phyloP scores from a whole-genome alignment of 2,113 vertebrate species.

The Antechinus stuartii region DNA sequence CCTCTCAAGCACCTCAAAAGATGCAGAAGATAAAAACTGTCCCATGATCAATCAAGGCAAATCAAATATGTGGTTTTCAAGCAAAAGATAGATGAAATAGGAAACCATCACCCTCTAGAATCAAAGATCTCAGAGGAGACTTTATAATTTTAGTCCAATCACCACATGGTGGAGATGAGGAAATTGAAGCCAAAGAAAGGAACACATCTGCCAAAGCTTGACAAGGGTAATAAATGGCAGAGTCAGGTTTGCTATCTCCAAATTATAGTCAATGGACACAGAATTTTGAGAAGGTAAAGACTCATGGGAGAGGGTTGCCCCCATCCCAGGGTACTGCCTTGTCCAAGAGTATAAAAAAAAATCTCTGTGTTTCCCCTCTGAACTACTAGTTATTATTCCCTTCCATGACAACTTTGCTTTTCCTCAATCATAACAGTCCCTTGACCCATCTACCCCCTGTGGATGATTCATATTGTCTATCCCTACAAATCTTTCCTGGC shows the following conservation, averaged over 20 bases:
- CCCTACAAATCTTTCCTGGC: neutral
- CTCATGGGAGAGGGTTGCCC: neutral
- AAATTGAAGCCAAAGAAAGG: neutral
- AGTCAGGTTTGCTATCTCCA: no score
- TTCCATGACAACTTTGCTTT: neutral
- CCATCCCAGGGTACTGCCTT: neutral
- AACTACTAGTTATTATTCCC: neutral
- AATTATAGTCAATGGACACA: neutral
- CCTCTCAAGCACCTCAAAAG: neutral
- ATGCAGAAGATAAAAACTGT: neutral
- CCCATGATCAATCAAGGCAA: neutral
- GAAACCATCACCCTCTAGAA: neutral
- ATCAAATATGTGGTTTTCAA: neutral
- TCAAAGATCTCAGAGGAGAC: neutral
- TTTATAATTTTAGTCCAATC: neutral
- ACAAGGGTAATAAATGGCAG: neutral
- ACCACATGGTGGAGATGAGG: neutral
- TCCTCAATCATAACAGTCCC: neutral
- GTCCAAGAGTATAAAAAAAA: neutral
- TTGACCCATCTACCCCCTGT: neutral
- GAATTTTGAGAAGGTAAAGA: neutral
- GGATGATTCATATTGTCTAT: neutral
- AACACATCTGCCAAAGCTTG: neutral
- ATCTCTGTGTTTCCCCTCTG: neutral
- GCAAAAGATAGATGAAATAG: neutral